A percentile compares a stretch with the other conserved stretches of the same genome.
Evolutionary conservation across 2,113 vertebrate species (phyloP).

Genomic region (Tragelaphus buxtoni): DNA sequence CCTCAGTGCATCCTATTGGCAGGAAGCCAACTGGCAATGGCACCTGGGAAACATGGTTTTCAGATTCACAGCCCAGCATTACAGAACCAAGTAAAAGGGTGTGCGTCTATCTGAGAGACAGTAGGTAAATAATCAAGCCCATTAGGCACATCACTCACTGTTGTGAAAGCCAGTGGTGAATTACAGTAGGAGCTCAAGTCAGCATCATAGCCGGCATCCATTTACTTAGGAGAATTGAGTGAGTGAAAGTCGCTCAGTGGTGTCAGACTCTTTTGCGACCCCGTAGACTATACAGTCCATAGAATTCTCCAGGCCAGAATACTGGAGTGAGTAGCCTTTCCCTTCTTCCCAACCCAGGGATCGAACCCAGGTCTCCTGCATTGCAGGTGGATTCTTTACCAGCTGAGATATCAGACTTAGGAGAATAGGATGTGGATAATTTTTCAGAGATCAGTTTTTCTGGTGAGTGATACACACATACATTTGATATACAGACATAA

Average conservation of each 20-base stretch:
- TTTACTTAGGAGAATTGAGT: background rate
- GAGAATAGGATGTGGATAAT: background rate
- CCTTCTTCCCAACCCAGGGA: no score
- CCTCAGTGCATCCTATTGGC: background rate
- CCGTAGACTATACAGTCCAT: no score
- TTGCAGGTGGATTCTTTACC: no score
- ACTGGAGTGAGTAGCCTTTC: no score
- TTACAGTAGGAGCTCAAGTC: background rate
- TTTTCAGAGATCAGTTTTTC: slow-evolving; percentile 16
- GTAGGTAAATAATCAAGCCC: background rate
- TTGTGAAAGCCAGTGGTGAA: background rate
- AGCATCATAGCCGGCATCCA: background rate
- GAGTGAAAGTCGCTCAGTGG: no score
- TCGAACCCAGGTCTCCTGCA: no score
- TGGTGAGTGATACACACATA: background rate
- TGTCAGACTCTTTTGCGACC: no score
- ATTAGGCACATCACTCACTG: background rate
- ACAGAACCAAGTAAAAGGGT: background rate
- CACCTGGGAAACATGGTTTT: background rate
- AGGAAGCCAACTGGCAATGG: background rate
- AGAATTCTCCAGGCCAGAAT: no score
- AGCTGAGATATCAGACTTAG: background rate
- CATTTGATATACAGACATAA: background rate
- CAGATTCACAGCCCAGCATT: background rate
- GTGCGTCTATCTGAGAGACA: background rate